Percentiles rank a stretch among this genome's conserved stretches.
These are phyloP conservation scores for Heliconius sara DNA, from an alignment of 2,888 invertebrate genomes.

Conservation along the genomic window DNA sequence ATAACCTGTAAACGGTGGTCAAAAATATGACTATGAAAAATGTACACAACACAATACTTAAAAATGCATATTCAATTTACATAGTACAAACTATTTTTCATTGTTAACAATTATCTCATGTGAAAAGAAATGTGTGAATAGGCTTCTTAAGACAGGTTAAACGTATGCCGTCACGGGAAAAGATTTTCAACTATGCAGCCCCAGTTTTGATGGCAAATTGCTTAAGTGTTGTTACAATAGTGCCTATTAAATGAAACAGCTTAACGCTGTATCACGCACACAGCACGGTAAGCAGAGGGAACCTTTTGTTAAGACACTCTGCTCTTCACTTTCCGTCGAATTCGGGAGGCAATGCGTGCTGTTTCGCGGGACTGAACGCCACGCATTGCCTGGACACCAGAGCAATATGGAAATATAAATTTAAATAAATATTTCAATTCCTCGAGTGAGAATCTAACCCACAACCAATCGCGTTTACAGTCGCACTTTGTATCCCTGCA, in stretches of 20 bases:
- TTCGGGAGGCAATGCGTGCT: too few species aligned
- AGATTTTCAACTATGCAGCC: slow-evolving; percentile 68
- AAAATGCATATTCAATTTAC: slow-evolving; percentile 11
- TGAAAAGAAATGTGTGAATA: slow-evolving; percentile 34
- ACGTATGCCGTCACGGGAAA: slow-evolving; percentile 75
- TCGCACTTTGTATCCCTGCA: too few species aligned
- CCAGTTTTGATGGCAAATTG: slow-evolving; percentile 59
- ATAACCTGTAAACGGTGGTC: background rate
- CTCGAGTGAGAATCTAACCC: too few species aligned
- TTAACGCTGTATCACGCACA: too few species aligned
- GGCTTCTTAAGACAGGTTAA: slow-evolving; percentile 35
- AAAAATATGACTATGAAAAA: background rate
- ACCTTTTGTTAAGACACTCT: too few species aligned
- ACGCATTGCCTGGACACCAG: too few species aligned
- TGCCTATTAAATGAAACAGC: background rate
- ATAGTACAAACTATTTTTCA: slow-evolving; percentile 11
- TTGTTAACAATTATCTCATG: slow-evolving; percentile 24
- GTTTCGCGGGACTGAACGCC: too few species aligned
- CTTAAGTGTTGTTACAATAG: slow-evolving; percentile 38
- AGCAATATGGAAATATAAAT: too few species aligned
- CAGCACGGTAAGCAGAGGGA: too few species aligned
- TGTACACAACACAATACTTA: background rate
- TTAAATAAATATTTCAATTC: too few species aligned
- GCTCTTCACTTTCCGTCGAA: too few species aligned
- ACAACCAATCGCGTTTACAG: too few species aligned